Evolutionary conservation across 30 jellyfish, hydroid and myxozoan genomes (phyloP), one percentile per base, ranked within the genome.

Genomic region (Phacellophora camtschatica): DNA sequence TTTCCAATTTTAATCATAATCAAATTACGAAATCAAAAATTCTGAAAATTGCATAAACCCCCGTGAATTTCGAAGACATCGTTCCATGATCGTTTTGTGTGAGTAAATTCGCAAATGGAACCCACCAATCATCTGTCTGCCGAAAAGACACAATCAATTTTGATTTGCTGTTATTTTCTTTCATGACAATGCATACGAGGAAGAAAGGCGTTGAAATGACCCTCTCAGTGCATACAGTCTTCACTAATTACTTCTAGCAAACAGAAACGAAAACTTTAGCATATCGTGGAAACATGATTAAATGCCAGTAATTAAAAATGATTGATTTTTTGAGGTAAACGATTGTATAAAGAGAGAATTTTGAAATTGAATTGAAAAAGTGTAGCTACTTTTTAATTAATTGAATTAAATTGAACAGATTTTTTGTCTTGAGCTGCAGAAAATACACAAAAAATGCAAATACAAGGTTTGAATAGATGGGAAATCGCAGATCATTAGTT

Each of bases 161-260:
- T 63, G 74, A 77, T 77, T 77, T 77, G 82, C 90, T 61, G 80
- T 77, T 66, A 34, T 30, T 22, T 39, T 48, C 15, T 49, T 50
- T 53, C 63, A 46, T 77, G 74, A 29, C 30, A 59, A 62, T 77
- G 74, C 43, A 74, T 37, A 57, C n/a, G 31, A 28, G 81, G 79
- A 62, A 77, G 65, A 41, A 29, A 59, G 82, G 67, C 90, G 90
- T 35, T 77, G 27, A 61, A 45, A 66, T 77, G 89, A 55, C 81
- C 48, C 62, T 30, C 35, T 24, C 63, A 62, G 36, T 61, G 90
- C 61, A 24, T 56, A 18, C 42, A 65, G 54, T 43, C 90, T 1
- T 77, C 45, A 50, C 48, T 66, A 56, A 62, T 62, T 42, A 62
- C 33, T 24, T 39, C 3, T 12, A 25, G 82, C 68, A 64, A 77